Percentiles rank a stretch among this genome's conserved stretches.
Conservation (phyloP, 2,797 vertebrate genomes). For the Tamandua tetradactyla region DNA sequence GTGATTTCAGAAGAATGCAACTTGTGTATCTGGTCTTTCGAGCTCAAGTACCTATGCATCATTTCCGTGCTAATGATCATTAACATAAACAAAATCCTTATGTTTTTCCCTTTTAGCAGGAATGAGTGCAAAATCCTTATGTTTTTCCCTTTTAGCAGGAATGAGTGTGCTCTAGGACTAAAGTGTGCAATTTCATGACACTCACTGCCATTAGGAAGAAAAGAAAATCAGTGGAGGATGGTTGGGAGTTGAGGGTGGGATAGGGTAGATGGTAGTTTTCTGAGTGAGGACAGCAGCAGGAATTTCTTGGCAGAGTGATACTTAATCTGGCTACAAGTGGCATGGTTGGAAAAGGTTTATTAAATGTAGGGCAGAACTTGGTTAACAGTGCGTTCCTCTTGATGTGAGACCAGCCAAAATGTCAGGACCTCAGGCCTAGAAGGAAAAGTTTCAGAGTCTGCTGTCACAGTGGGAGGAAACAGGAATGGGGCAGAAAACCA, state of each 20-base stretch:
- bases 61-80: not conserved
- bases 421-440: not conserved
- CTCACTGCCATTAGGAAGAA: not conserved
- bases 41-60: not conserved
- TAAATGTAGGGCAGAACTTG: not conserved
- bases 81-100: not conserved
- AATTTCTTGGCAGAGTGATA: not conserved
- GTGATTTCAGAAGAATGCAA: not conserved
- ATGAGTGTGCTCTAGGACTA: not conserved
- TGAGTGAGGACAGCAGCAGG: not conserved
- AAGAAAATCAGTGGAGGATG: not conserved
- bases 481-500: not conserved
- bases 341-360: not conserved
- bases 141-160: slow-evolving; percentile 9
- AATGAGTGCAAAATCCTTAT: not conserved
- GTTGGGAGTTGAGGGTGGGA: not conserved
- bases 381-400: not conserved
- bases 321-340: not conserved
- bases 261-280: not conserved
- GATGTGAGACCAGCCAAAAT: not conserved
- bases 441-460: not conserved
- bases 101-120: slow-evolving; percentile 1
- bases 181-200: not conserved
- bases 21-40: not conserved
- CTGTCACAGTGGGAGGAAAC: not conserved